Percentiles rank a stretch among this genome's conserved stretches.
phyloP scores from a whole-genome alignment of 2,113 vertebrate species.

The Crocuta crocuta region DNA sequence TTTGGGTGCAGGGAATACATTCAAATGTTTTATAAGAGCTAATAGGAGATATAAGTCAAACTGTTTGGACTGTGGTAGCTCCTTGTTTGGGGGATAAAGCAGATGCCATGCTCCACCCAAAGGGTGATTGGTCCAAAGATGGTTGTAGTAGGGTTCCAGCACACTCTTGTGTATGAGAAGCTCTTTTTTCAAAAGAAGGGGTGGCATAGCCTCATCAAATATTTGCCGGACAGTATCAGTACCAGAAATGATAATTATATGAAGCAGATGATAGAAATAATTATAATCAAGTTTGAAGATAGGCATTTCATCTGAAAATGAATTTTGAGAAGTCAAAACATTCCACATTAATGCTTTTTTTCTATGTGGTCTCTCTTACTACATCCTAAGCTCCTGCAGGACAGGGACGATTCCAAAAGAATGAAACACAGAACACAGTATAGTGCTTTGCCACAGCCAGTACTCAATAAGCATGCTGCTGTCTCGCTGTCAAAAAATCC shows the following conservation, averaged over 20 bases:
- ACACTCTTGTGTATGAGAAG: slow-evolving; percentile 80
- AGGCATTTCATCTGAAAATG: slow-evolving; percentile 83
- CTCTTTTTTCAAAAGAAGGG: slow-evolving; percentile 80
- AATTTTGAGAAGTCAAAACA: slow-evolving; percentile 80
- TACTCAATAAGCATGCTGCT: slow-evolving; percentile 13
- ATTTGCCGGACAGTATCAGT: slow-evolving; percentile 81
- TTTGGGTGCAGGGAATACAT: slow-evolving; percentile 79
- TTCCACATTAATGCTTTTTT: slow-evolving; percentile 68
- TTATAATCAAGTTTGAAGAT: slow-evolving; percentile 82
- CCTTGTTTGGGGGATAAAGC: slow-evolving; percentile 82
- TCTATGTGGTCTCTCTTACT: slow-evolving; percentile 37
- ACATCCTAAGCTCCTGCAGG: slow-evolving; percentile 20
- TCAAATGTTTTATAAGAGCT: slow-evolving; percentile 81
- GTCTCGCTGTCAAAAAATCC: slow-evolving; percentile 15
- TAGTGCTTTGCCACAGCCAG: slow-evolving; percentile 6
- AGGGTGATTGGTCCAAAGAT: slow-evolving; percentile 81
- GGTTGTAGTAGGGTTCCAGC: slow-evolving; percentile 81
- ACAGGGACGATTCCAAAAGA: slow-evolving; percentile 1
- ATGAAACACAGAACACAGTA: slow-evolving; percentile 43
- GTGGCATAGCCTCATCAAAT: slow-evolving; percentile 82
- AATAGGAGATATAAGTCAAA: slow-evolving; percentile 80
- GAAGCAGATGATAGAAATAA: slow-evolving; percentile 82
- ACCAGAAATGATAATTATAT: slow-evolving; percentile 83
- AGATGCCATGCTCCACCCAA: slow-evolving; percentile 82
- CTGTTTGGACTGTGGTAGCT: slow-evolving; percentile 79